phyloP scores from a whole-genome alignment of 2,888 invertebrate species.

The Agrotis clavis region DNA sequence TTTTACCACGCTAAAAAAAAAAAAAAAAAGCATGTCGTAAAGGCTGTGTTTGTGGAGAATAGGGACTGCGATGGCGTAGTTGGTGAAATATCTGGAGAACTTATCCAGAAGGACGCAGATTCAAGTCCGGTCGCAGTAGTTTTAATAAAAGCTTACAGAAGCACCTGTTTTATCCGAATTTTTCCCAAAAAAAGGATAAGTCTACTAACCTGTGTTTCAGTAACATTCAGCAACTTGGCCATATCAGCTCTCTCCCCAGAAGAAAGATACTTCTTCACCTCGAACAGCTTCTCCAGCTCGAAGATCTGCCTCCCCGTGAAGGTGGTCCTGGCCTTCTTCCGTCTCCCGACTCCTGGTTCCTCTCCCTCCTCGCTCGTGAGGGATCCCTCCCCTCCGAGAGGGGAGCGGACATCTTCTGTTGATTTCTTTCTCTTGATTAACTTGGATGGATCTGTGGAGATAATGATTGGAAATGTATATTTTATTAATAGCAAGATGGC shows the following conservation, averaged over 20 bases:
- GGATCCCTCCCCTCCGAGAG: conserved; percentile 85
- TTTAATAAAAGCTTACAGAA: too few relatives aligned
- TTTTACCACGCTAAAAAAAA: too few relatives aligned
- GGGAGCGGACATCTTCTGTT: conserved; percentile 85
- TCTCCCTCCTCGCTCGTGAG: conserved; percentile 89
- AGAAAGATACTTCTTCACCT: conserved; percentile 98
- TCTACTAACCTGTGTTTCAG: conserved; percentile 97
- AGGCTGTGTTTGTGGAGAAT: too few relatives aligned
- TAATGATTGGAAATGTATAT: neutral
- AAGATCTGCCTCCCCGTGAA: conserved; percentile 99
- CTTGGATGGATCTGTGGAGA: conserved; percentile 82
- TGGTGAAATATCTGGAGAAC: too few relatives aligned
- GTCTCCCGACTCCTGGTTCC: conserved; percentile 90
- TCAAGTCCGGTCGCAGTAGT: too few relatives aligned
- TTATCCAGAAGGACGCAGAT: too few relatives aligned
- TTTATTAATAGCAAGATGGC: neutral
- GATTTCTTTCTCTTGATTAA: conserved; percentile 87
- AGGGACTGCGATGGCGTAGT: too few relatives aligned
- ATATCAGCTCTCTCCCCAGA: conserved; percentile 98
- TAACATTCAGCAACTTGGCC: conserved; percentile 98
- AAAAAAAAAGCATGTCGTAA: too few relatives aligned
- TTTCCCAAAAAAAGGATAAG: too few relatives aligned
- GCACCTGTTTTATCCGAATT: too few relatives aligned
- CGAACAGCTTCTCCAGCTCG: conserved; percentile 98
- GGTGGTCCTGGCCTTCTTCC: conserved; percentile 97